These are phyloP conservation scores for Oostethus manadensis DNA, from an alignment of 2,113 vertebrate species.

Conservation along the genomic window DNA sequence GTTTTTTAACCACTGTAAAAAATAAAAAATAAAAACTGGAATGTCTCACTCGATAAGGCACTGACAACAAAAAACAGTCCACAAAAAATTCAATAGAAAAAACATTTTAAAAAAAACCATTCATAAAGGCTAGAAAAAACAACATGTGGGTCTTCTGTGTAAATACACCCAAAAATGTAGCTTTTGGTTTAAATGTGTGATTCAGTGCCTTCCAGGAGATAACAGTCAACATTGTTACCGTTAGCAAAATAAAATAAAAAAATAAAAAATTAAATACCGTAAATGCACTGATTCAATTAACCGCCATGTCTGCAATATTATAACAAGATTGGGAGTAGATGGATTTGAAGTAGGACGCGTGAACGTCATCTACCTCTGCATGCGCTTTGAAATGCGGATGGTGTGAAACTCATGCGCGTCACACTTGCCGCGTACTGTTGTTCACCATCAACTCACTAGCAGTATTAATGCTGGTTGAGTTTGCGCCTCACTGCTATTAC, in stretches of 20 bases:
- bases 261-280: too few relatives aligned
- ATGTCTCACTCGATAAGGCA: slow-evolving; percentile 72
- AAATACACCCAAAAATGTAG: slow-evolving; percentile 4
- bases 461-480: too few relatives aligned
- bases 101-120: slow-evolving; percentile 14
- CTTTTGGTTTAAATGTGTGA: slow-evolving; percentile 21
- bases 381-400: too few relatives aligned
- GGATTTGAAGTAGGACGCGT: too few relatives aligned
- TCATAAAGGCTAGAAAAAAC: slow-evolving; percentile 6
- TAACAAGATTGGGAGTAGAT: too few relatives aligned
- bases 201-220: slow-evolving; percentile 25
- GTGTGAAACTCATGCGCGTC: too few relatives aligned
- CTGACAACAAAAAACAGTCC: slow-evolving; percentile 59
- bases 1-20: background rate
- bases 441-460: too few relatives aligned
- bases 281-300: too few relatives aligned
- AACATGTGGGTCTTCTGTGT: slow-evolving; percentile 12
- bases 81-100: slow-evolving; percentile 14
- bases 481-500: too few relatives aligned
- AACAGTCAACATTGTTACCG: slow-evolving; percentile 9
- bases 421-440: too few relatives aligned
- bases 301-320: too few relatives aligned
- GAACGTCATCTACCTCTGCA: too few relatives aligned
- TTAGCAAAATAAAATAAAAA: background rate
- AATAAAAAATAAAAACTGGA: slow-evolving; percentile 36